Percentiles rank a stretch among this genome's conserved stretches.
These are phyloP conservation scores for Lottia gigantea DNA, from an alignment of 2,888 invertebrate genomes.

Conservation along the genomic window DNA sequence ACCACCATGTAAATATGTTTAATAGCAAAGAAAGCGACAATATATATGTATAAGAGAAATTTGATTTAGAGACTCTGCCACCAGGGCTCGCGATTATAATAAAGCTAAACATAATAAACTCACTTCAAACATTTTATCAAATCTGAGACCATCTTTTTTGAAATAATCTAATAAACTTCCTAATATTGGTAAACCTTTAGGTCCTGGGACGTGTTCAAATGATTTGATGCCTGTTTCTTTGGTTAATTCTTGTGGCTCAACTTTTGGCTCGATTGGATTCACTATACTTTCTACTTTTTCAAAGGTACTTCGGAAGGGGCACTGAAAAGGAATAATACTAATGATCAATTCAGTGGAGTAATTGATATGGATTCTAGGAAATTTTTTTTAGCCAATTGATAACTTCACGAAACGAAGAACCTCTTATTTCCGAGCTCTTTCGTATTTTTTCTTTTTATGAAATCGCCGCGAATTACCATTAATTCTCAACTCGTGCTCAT, in stretches of 20 bases:
- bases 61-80: no score
- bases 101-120: not conserved
- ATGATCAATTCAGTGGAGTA: no score
- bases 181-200: conserved; percentile 58
- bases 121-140: conserved; percentile 67
- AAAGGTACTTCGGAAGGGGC: conserved; percentile 46
- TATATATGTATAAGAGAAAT: no score
- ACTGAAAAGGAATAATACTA: conserved; percentile 37
- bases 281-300: conserved; percentile 33
- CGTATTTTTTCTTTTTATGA: no score
- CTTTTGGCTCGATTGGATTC: conserved; percentile 7
- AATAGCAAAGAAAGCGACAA: not conserved
- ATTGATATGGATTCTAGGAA: no score
- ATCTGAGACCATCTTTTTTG: conserved; percentile 62
- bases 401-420: no score
- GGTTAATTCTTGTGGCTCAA: not conserved
- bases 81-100: no score
- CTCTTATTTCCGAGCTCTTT: no score
- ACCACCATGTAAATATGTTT: not conserved
- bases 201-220: conserved; percentile 60
- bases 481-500: no score
- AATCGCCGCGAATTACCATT: no score
- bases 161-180: conserved; percentile 62
- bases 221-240: conserved; percentile 32
- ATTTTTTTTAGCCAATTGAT: no score